Evolutionary conservation across 2,888 invertebrate genomes (phyloP).

Genomic region (Stegana nigrithorax): DNA sequence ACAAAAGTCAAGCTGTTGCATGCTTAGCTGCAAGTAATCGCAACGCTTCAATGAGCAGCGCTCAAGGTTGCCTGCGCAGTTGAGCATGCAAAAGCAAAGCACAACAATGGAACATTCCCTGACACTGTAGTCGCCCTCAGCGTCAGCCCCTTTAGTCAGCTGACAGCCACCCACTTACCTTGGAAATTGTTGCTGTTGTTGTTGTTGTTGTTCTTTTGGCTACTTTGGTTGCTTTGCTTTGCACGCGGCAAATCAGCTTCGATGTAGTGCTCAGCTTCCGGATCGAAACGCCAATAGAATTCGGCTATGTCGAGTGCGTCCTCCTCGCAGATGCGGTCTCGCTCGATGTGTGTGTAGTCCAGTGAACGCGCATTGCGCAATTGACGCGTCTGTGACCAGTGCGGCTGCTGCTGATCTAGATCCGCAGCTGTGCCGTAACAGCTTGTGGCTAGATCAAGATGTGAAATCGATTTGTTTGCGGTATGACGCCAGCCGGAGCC

Average conservation of each 20-base stretch:
- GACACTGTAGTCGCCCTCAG: no score
- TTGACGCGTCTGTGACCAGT: constrained; percentile 56
- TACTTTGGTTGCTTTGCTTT: constrained; percentile 41
- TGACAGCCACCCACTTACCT: constrained; percentile 34
- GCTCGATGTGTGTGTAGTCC: constrained; percentile 65
- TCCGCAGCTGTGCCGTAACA: constrained; percentile 59
- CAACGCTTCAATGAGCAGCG: constrained; percentile 9
- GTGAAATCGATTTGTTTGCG: constrained; percentile 65
- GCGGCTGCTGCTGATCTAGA: constrained; percentile 46
- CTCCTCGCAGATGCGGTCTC: constrained; percentile 55
- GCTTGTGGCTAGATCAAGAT: constrained; percentile 71
- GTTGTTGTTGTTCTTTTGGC: constrained; percentile 20
- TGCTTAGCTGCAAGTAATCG: no score
- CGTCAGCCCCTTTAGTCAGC: background rate
- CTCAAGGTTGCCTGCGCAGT: background rate
- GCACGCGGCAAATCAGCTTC: constrained; percentile 23
- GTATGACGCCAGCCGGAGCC: constrained; percentile 69
- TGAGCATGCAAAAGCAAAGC: background rate
- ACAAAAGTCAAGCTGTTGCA: no score
- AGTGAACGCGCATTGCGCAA: constrained; percentile 65
- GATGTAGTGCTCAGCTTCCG: constrained; percentile 49
- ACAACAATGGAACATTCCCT: no score
- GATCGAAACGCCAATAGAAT: constrained; percentile 66
- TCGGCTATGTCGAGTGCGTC: constrained; percentile 64
- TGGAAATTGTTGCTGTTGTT: constrained; percentile 31